phyloP scores from a whole-genome alignment of 2,113 vertebrate genomes.

The Charadrius vociferus region DNA sequence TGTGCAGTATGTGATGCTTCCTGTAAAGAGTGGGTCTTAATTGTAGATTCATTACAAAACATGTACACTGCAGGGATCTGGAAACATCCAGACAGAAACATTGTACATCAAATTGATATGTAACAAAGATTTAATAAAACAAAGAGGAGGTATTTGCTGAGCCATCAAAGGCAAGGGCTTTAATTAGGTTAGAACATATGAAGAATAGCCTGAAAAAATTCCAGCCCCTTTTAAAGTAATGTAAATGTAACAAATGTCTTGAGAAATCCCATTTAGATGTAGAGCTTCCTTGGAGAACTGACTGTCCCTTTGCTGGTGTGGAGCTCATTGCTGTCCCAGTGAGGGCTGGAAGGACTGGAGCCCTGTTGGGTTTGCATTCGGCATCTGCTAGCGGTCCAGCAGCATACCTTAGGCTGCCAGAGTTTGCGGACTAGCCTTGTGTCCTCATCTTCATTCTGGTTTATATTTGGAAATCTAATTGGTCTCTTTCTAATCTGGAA shows the following conservation, averaged over 20 bases:
- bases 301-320: not conserved
- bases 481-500: not conserved
- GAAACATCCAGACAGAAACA: not conserved
- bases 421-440: not conserved
- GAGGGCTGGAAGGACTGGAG: not conserved
- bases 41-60: not conserved
- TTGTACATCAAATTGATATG: fast-evolving
- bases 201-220: not conserved
- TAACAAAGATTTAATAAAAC: not conserved
- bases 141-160: not conserved
- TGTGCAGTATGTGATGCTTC: not conserved
- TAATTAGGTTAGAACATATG: not conserved
- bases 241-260: not conserved
- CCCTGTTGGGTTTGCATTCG: not conserved
- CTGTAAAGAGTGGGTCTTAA: not conserved
- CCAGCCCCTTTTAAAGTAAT: not conserved
- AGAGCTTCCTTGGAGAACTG: not conserved
- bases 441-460: not conserved
- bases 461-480: constrained; percentile 3
- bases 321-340: not conserved
- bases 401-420: not conserved
- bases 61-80: not conserved
- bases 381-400: not conserved
- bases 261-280: not conserved
- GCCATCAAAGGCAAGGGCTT: not conserved